phyloP scores from a whole-genome alignment of 2,797 vertebrate species.

The Pseudomugil tenellus region DNA sequence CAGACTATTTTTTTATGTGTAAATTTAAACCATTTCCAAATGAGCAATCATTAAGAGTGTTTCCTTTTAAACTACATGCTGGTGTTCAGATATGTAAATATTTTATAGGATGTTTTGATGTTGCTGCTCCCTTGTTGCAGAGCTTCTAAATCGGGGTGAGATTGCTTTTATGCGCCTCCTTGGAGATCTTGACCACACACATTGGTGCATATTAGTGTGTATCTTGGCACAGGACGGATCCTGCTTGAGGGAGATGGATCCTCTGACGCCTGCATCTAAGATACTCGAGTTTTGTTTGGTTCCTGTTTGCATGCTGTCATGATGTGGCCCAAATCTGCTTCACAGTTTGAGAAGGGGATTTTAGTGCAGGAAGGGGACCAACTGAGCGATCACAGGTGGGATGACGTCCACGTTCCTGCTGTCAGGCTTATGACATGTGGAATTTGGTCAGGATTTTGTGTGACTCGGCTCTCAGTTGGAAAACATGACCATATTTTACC shows the following conservation, averaged over 20 bases:
- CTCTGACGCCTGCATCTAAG: conserved; percentile 51
- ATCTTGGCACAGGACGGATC: conserved; percentile 38
- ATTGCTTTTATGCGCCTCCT: conserved; percentile 38
- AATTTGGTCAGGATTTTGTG: conserved; percentile 29
- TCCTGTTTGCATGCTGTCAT: conserved; percentile 65
- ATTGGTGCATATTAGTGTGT: conserved; percentile 52
- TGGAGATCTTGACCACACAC: conserved; percentile 29
- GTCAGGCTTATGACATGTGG: conserved; percentile 43
- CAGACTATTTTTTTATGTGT: conserved; percentile 24
- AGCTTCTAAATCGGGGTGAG: conserved; percentile 23
- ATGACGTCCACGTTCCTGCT: conserved; percentile 48
- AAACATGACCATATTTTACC: neutral
- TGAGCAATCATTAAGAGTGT: conserved; percentile 27
- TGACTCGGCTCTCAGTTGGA: conserved; percentile 5
- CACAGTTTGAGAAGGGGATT: conserved; percentile 60
- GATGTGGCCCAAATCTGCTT: conserved; percentile 53
- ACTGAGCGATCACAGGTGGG: conserved; percentile 60
- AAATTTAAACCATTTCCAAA: conserved; percentile 27
- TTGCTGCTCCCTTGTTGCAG: conserved; percentile 21
- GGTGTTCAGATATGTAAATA: conserved; percentile 26
- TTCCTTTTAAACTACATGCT: conserved; percentile 13
- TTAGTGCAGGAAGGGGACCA: conserved; percentile 55
- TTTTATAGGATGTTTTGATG: conserved; percentile 25
- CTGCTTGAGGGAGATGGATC: conserved; percentile 39
- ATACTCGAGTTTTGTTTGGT: conserved; percentile 51